A percentile compares a stretch with the other conserved stretches of the same genome.
These are phyloP conservation scores for Acronicta aceris DNA, from an alignment of 2,888 invertebrate species.

Conservation along the genomic window DNA sequence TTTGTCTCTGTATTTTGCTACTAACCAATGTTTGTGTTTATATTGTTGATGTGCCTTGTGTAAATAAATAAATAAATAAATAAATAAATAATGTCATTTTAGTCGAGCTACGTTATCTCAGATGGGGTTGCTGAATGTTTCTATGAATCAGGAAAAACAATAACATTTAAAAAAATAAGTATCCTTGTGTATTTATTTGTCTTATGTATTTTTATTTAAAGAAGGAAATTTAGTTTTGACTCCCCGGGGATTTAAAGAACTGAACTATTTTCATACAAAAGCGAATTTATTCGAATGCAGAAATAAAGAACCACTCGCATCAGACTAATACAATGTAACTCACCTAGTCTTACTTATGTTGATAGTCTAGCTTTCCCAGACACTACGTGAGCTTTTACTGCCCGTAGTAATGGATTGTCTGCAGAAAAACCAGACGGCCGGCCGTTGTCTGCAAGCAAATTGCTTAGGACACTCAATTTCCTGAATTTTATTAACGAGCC, in stretches of 20 bases:
- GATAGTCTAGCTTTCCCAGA: constrained; percentile 44
- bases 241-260: no score
- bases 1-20: no score
- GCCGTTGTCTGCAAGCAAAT: constrained; percentile 31
- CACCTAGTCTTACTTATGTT: constrained; percentile 27
- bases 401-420: constrained; percentile 33
- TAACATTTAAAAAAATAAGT: no score
- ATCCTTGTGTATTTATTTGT: no score
- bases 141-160: no score
- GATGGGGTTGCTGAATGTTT: no score
- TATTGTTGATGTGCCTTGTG: no score
- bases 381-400: constrained; percentile 38
- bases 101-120: no score
- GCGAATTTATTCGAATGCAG: constrained; percentile 15
- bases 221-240: not conserved
- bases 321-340: constrained; percentile 14
- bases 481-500: constrained; percentile 21
- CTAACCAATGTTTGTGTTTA: no score
- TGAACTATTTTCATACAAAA: constrained; percentile 15
- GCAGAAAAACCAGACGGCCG: constrained; percentile 28
- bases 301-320: constrained; percentile 28
- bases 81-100: no score
- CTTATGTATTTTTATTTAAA: no score
- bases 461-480: constrained; percentile 26
- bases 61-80: no score